Conservation (phyloP, 2,113 vertebrate genomes). For the Machaerirhynchus nigripectus region DNA sequence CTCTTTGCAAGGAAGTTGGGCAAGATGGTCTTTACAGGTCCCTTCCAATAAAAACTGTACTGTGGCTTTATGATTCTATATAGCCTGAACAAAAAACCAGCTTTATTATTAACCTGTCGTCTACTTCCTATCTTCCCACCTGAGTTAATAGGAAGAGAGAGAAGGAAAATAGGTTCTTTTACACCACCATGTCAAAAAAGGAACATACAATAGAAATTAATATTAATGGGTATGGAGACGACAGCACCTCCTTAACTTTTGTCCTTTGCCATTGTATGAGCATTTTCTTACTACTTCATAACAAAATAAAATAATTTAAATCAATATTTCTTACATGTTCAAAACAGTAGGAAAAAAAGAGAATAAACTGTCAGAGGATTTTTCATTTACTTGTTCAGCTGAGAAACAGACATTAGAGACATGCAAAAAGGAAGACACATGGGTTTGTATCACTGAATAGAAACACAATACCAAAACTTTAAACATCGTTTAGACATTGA, state of each 20-base stretch:
- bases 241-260: neutral
- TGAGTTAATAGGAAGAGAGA: neutral
- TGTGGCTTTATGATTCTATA: neutral
- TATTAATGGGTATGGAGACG: neutral
- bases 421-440: conserved; percentile 44
- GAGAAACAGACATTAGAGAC: neutral
- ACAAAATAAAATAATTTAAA: neutral
- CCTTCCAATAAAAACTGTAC: neutral
- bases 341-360: neutral
- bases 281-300: neutral
- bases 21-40: neutral
- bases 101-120: neutral
- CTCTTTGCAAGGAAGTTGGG: neutral
- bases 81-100: no score
- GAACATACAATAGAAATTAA: neutral
- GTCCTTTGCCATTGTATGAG: neutral
- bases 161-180: neutral
- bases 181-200: neutral
- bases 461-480: conserved; percentile 75
- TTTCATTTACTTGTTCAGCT: neutral
- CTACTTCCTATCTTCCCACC: neutral
- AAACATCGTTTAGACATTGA: conserved; percentile 81
- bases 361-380: neutral
- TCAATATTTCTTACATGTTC: neutral
- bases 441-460: conserved; percentile 79